phyloP scores from a whole-genome alignment of 2,797 vertebrate species.

The Molossus molossus region DNA sequence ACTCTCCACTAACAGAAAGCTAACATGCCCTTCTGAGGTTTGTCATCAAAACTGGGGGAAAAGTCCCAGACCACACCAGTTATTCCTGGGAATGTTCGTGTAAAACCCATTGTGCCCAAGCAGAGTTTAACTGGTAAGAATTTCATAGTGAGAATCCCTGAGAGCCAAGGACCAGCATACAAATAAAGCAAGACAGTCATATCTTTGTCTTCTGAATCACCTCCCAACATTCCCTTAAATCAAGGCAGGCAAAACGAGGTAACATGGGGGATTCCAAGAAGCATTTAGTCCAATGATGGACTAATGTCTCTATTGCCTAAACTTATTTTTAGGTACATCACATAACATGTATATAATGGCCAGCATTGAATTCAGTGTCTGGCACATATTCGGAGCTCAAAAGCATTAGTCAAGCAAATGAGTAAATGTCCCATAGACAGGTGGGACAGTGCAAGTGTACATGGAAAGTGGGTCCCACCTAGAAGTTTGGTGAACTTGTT shows the following conservation, averaged over 20 bases:
- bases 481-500: not conserved
- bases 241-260: not conserved
- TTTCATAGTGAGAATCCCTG: slow-evolving; percentile 17
- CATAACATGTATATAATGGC: not conserved
- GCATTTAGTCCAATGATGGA: not conserved
- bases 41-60: slow-evolving; percentile 81
- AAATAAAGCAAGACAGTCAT: not conserved
- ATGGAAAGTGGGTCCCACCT: not conserved
- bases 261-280: not conserved
- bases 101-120: slow-evolving; percentile 24
- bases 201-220: slow-evolving; percentile 52
- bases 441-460: not conserved
- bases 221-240: not conserved
- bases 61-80: slow-evolving; percentile 53
- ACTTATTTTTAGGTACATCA: slow-evolving; percentile 21
- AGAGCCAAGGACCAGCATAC: not conserved
- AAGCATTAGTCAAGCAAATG: slow-evolving; percentile 37
- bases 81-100: slow-evolving; percentile 72
- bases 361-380: not conserved
- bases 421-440: not conserved
- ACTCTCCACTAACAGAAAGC: slow-evolving; percentile 80
- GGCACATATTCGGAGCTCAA: not conserved
- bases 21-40: slow-evolving; percentile 77
- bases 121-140: not conserved
- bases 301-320: not conserved